phyloP scores from a whole-genome alignment of 2,888 invertebrate species.

The Cataglyphis altisquamis region DNA sequence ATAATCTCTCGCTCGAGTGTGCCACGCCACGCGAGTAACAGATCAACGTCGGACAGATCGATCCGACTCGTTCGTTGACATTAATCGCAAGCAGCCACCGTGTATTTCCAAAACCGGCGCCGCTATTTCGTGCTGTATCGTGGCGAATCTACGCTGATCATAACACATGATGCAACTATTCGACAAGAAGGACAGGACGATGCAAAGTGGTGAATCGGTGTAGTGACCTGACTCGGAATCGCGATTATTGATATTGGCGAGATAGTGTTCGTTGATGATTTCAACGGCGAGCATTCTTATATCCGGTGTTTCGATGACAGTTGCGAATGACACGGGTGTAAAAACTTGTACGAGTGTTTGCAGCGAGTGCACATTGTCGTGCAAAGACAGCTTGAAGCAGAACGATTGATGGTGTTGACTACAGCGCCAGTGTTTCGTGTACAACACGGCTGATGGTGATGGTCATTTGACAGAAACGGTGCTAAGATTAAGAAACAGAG shows the following conservation, averaged over 20 bases:
- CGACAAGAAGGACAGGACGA: neutral
- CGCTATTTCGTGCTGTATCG: slow-evolving; percentile 10
- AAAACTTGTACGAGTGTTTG: slow-evolving; percentile 32
- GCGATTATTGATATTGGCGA: slow-evolving; percentile 7
- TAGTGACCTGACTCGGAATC: slow-evolving; percentile 31
- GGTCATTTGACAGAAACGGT: neutral
- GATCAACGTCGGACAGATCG: slow-evolving; percentile 31
- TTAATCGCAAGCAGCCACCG: slow-evolving; percentile 17
- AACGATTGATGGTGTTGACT: slow-evolving; percentile 38
- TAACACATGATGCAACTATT: slow-evolving; percentile 25
- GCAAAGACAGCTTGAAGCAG: neutral
- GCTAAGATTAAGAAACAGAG: slow-evolving; percentile 14
- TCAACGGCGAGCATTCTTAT: slow-evolving; percentile 51
- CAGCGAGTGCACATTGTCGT: neutral
- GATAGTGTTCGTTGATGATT: slow-evolving; percentile 37
- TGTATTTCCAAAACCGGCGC: neutral
- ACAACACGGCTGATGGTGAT: slow-evolving; percentile 13
- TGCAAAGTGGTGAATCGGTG: slow-evolving; percentile 23
- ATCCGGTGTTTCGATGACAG: slow-evolving; percentile 50
- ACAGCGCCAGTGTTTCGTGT: slow-evolving; percentile 4
- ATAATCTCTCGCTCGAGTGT: slow-evolving; percentile 64
- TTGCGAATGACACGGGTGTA: slow-evolving; percentile 32
- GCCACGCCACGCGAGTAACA: slow-evolving; percentile 56
- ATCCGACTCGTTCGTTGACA: slow-evolving; percentile 43
- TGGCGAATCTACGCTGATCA: slow-evolving; percentile 6